These are phyloP conservation scores for Beaufortia kweichowensis DNA, from an alignment of 2,113 vertebrate species.

Conservation along the genomic window DNA sequence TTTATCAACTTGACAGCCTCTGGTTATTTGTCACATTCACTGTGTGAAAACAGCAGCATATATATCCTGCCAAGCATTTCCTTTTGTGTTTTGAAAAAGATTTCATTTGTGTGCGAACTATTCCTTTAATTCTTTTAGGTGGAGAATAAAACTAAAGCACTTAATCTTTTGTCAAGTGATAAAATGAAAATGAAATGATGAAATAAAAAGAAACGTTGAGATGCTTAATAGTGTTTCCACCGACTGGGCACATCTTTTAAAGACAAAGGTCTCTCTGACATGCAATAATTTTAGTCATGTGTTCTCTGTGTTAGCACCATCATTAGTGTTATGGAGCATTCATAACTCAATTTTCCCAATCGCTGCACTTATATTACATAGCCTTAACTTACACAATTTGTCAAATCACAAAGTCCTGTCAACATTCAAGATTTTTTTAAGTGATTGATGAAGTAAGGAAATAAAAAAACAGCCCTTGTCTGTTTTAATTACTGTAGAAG, in stretches of 20 bases:
- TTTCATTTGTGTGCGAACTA: too few species aligned
- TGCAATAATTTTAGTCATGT: not conserved
- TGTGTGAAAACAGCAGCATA: too few species aligned
- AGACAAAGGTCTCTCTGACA: constrained; percentile 1
- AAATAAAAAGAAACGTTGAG: not conserved
- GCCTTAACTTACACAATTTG: not conserved
- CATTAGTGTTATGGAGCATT: constrained; percentile 18
- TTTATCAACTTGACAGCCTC: too few species aligned
- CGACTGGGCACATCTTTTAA: constrained; percentile 9
- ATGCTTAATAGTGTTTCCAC: not conserved
- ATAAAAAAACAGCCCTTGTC: not conserved
- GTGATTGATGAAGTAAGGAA: not conserved
- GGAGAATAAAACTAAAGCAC: not conserved
- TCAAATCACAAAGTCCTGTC: constrained; percentile 10
- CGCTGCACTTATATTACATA: not conserved
- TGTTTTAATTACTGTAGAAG: not conserved
- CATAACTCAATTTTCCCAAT: constrained; percentile 32
- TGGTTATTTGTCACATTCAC: too few species aligned
- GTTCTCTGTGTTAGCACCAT: constrained; percentile 23
- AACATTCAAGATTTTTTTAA: not conserved
- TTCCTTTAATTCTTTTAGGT: not conserved
- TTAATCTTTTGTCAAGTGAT: constrained; percentile 22
- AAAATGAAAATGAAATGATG: not conserved
- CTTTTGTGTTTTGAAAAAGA: too few species aligned
- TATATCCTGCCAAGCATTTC: too few species aligned